phyloP scores from a whole-genome alignment of 2,797 vertebrate species.

The Pangasius mekongensis region DNA sequence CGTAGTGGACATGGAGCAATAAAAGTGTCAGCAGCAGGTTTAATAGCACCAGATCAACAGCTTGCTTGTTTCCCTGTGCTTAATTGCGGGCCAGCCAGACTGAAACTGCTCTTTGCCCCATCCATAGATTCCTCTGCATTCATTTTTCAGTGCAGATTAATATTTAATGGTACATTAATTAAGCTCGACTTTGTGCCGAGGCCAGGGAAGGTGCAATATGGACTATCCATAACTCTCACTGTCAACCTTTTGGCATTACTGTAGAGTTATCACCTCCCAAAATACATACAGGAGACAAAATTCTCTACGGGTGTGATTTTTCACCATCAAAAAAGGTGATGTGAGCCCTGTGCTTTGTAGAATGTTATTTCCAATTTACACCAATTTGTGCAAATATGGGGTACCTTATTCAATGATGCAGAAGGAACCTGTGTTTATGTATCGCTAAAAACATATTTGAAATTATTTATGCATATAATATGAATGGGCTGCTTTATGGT shows the following conservation, averaged over 20 bases:
- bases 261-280: slow-evolving; percentile 64
- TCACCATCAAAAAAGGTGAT: slow-evolving; percentile 52
- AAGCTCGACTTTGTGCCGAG: slow-evolving; percentile 64
- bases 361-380: slow-evolving; percentile 14
- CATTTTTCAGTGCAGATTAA: slow-evolving; percentile 73
- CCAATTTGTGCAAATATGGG: background rate
- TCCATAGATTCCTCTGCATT: slow-evolving; percentile 43
- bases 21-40: slow-evolving; percentile 59
- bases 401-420: background rate
- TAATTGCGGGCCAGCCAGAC: slow-evolving; percentile 63
- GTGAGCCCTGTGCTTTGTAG: slow-evolving; percentile 15
- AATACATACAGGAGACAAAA: slow-evolving; percentile 53
- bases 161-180: slow-evolving; percentile 77
- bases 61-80: slow-evolving; percentile 56
- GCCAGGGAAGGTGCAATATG: slow-evolving; percentile 65
- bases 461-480: slow-evolving; percentile 60
- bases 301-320: slow-evolving; percentile 49
- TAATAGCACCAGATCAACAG: slow-evolving; percentile 55
- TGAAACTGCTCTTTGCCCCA: slow-evolving; percentile 62
- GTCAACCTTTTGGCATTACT: slow-evolving; percentile 56
- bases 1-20: slow-evolving; percentile 35
- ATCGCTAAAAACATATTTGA: slow-evolving; percentile 40
- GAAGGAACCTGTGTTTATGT: slow-evolving; percentile 31
- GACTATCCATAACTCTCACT: slow-evolving; percentile 64
- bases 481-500: slow-evolving; percentile 46